These are phyloP conservation scores for Notamacropus eugenii DNA, from an alignment of 2,797 vertebrate genomes.

Conservation along the genomic window DNA sequence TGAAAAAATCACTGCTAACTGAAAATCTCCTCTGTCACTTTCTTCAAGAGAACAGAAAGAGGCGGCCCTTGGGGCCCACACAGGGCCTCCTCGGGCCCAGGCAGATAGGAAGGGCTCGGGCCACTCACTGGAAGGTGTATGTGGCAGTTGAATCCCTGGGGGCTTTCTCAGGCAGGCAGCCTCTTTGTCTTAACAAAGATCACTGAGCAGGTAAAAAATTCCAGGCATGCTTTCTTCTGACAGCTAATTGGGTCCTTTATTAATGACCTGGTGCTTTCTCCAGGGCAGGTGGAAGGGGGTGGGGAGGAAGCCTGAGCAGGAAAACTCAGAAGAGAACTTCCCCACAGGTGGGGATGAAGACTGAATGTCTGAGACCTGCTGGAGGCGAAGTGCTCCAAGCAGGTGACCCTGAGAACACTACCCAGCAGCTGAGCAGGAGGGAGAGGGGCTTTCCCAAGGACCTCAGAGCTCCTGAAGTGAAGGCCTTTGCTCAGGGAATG, in stretches of 20 bases:
- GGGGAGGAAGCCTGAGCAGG: background rate
- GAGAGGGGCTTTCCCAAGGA: constrained; percentile 37
- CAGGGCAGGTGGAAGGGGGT: constrained; percentile 50
- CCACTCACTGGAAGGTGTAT: constrained; percentile 58
- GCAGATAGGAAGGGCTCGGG: constrained; percentile 4
- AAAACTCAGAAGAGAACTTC: constrained; percentile 42
- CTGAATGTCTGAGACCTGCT: constrained; percentile 54
- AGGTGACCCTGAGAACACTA: constrained; percentile 73
- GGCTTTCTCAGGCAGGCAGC: constrained; percentile 36
- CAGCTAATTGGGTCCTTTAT: constrained; percentile 76
- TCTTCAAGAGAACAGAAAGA: constrained; percentile 64
- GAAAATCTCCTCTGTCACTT: constrained; percentile 67
- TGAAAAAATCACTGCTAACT: constrained; percentile 41
- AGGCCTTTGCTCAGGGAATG: fast-evolving
- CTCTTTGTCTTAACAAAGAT: constrained; percentile 75
- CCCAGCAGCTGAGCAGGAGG: background rate
- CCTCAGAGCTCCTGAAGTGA: constrained; percentile 16
- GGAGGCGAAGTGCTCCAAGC: constrained; percentile 16
- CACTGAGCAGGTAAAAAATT: constrained; percentile 79
- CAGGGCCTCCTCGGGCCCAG: background rate
- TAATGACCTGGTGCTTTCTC: constrained; percentile 78
- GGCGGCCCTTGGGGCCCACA: constrained; percentile 32
- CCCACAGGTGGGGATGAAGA: constrained; percentile 73
- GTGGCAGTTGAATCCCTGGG: constrained; percentile 63
- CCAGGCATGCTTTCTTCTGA: constrained; percentile 79